Evolutionary conservation across 2,113 vertebrate species (phyloP), one percentile per base, ranked within the genome.

Genomic region (Hirundichthys speculiger): DNA sequence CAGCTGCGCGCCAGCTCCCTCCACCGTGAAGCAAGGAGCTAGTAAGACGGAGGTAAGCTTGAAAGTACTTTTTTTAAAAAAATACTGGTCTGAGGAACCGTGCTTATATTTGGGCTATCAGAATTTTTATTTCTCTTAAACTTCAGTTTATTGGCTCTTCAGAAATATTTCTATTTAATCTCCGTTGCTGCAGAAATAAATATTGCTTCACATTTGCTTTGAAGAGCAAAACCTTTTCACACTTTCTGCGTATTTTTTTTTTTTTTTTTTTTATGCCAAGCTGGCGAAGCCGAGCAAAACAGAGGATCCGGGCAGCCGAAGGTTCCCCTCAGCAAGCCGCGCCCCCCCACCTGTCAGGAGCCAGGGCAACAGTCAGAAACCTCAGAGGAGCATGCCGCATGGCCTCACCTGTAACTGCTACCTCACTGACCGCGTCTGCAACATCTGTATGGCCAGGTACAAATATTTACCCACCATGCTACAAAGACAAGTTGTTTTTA

Each of bases 391-490:
- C 38, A 62, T 90, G 2, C 93, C 88, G 67, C 90, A 83, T 20
- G 83, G 60, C 52, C 78, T 93, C 84, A 94, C 87, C 73, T 99
- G 98, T 84, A 92, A 90, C 89, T 99, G 98, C 88, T 96, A 92
- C 0, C 88, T 90, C 69, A 96, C 93, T 0, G 95, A 97, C 56
- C 93, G 91, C 22, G 92, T 99, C 79, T 99, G 98, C 93, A 98
- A 93, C 69, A 59, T 97, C 92, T 99, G 98, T 86, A 86, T 99
- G 91, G 94, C 95, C 78, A 97, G 96, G 97, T 99, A 59, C n/a
- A 60, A 45, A 10, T 34, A 10, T 6, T 34, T 34, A 34, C 6
- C 2, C 30, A 34, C 30, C 30, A 34, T 10, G 11, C 30, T 7
- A 34, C 30, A 34, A 27, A 27, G 11, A 34, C 30, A 34, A 7